Evolutionary conservation across 2,888 invertebrate species (phyloP).

Genomic region (Imbricaverruca yamaguchii): DNA sequence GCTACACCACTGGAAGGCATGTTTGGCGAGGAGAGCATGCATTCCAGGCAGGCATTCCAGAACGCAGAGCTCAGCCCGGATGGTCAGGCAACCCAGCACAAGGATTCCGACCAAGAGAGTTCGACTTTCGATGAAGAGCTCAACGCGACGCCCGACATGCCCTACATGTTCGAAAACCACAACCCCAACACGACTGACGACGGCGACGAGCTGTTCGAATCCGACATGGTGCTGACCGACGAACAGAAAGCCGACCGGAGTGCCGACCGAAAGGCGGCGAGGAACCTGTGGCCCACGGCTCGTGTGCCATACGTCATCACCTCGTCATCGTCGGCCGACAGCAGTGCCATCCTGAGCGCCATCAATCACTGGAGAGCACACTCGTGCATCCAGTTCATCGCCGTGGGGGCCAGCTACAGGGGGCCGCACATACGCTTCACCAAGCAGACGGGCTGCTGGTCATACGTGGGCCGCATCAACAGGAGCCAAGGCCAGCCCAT

Average conservation of each 20-base stretch:
- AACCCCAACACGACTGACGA: neutral
- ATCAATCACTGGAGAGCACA: neutral
- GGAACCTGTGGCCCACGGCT: neutral
- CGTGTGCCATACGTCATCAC: neutral
- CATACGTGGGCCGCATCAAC: neutral
- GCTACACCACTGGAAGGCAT: too few species aligned
- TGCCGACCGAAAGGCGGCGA: neutral
- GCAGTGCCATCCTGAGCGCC: neutral
- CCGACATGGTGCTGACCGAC: neutral
- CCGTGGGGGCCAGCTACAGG: neutral
- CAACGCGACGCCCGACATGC: too few species aligned
- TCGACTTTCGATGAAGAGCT: too few species aligned
- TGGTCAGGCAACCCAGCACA: too few species aligned
- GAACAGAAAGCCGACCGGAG: neutral
- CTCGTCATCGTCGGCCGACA: neutral
- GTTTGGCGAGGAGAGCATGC: too few species aligned
- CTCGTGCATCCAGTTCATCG: neutral
- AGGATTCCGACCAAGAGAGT: too few species aligned
- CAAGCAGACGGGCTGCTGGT: neutral
- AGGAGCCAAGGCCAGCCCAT: neutral
- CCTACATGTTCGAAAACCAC: conserved; percentile 47
- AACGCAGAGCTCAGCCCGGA: too few species aligned
- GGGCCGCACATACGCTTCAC: neutral
- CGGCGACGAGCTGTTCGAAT: neutral
- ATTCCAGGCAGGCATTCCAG: too few species aligned